Percentiles rank a stretch among this genome's conserved stretches.
phyloP scores from a whole-genome alignment of 2,888 invertebrate species.

The Netelia melanura region DNA sequence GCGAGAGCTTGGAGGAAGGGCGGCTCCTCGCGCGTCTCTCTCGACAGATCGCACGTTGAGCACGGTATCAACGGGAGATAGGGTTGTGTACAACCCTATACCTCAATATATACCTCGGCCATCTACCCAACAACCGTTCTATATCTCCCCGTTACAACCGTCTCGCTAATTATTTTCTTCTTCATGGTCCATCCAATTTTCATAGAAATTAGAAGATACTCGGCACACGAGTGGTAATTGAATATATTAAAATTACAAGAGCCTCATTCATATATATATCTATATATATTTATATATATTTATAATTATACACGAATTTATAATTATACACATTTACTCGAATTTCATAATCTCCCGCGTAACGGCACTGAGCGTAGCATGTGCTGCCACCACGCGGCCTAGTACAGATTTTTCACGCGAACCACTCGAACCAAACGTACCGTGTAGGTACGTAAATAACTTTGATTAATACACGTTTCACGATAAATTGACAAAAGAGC shows the following conservation, averaged over 20 bases:
- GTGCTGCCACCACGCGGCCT: too few species aligned
- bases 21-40: neutral
- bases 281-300: neutral
- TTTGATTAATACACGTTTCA: too few species aligned
- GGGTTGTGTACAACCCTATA: slow-evolving; percentile 20
- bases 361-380: too few species aligned
- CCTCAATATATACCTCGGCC: neutral
- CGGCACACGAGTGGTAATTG: slow-evolving; percentile 24
- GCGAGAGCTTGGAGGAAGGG: slow-evolving; percentile 10
- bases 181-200: slow-evolving; percentile 54
- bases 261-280: slow-evolving; percentile 4
- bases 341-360: too few species aligned
- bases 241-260: slow-evolving; percentile 43
- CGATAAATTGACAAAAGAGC: neutral
- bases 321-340: too few species aligned
- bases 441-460: too few species aligned
- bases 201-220: slow-evolving; percentile 51
- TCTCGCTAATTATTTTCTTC: slow-evolving; percentile 56
- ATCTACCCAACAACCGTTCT: neutral
- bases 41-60: slow-evolving; percentile 49
- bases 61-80: slow-evolving; percentile 33
- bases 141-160: neutral
- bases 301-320: too few species aligned
- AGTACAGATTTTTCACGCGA: too few species aligned
- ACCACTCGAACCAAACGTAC: too few species aligned